Evolutionary conservation across 2,888 invertebrate species (phyloP), one percentile per base, ranked within the genome.

Genomic region (Metalampra italica): DNA sequence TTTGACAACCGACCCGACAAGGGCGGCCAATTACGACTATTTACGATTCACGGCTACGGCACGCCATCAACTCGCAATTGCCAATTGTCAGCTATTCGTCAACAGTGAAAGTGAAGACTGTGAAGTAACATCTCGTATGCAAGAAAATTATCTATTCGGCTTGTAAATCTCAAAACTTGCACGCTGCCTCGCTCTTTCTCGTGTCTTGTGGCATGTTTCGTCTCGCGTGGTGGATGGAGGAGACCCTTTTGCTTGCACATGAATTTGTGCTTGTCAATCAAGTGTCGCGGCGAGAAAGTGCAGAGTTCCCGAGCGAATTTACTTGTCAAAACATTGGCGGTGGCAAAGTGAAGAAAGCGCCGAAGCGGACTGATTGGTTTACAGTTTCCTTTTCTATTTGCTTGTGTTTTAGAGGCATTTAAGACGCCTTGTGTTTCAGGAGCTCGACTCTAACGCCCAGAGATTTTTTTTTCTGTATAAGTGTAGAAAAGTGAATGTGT

Each of bases 331-430:
- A 68, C 64, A 62, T 67, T 61, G 32, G 22, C 3, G 5, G 32
- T 36, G 71, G 70, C 64, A 66, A 71, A 66, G 66, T 52, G 65
- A 72, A 65, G 74, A 74, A 68, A 74, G 73, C 55, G 29, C 40
- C 56, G 30, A 32, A 22, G 46, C 47, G 45, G 50, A 43, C 43
- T 43, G 30, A 46, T 47, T 13, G 46, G 40, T 48, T 34, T 40
- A 13, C 9, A 32, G 30, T 9, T 34, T 13, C 22, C 22, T 22
- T 22, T 22, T 22, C 22, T 22, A 22, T 22, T 2, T 22, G 5
- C 22, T n/a, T n/a, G n/a, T n/a, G n/a, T n/a, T n/a, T n/a, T n/a
- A n/a, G n/a, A n/a, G n/a, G n/a, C n/a, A n/a, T n/a, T n/a, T n/a
- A n/a, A n/a, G n/a, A n/a, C n/a, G n/a, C n/a, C n/a, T n/a, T n/a